phyloP scores from a whole-genome alignment of 2,113 vertebrate species.

The Pagrus major region DNA sequence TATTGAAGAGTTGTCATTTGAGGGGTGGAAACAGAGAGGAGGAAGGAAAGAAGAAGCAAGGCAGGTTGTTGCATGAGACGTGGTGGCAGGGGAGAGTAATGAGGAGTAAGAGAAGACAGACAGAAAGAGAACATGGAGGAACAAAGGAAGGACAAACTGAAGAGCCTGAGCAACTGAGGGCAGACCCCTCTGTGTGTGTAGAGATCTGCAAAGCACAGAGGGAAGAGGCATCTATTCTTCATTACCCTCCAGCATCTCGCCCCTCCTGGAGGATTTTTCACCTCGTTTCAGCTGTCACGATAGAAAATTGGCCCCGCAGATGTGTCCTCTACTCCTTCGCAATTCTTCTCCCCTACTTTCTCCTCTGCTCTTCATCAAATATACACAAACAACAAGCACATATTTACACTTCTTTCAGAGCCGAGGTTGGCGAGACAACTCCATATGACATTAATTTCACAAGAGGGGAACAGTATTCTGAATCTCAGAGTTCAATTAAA shows the following conservation, averaged over 20 bases:
- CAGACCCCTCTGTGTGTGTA: conserved; percentile 44
- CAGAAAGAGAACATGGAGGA: conserved; percentile 53
- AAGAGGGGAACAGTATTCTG: background rate
- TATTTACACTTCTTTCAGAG: background rate
- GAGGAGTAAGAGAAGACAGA: conserved; percentile 39
- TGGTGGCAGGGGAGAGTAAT: conserved; percentile 35
- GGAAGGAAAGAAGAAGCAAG: background rate
- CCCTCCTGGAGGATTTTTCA: conserved; percentile 65
- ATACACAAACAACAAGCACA: conserved; percentile 6
- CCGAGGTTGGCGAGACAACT: background rate
- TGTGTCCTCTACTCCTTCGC: conserved; percentile 50
- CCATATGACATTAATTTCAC: background rate
- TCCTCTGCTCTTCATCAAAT: conserved; percentile 24
- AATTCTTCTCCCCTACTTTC: conserved; percentile 11
- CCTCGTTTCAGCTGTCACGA: conserved; percentile 71
- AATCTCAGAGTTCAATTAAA: background rate
- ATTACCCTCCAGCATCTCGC: conserved; percentile 62
- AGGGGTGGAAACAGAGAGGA: conserved; percentile 18
- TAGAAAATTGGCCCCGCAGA: conserved; percentile 68
- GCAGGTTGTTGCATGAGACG: conserved; percentile 24
- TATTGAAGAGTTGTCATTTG: conserved; percentile 55
- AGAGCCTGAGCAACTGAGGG: conserved; percentile 48
- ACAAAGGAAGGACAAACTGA: conserved; percentile 64
- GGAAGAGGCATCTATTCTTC: conserved; percentile 59
- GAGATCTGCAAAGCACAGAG: conserved; percentile 29